Conservation (phyloP, 2,888 invertebrate species). For the Stenoptilia bipunctidactyla region DNA sequence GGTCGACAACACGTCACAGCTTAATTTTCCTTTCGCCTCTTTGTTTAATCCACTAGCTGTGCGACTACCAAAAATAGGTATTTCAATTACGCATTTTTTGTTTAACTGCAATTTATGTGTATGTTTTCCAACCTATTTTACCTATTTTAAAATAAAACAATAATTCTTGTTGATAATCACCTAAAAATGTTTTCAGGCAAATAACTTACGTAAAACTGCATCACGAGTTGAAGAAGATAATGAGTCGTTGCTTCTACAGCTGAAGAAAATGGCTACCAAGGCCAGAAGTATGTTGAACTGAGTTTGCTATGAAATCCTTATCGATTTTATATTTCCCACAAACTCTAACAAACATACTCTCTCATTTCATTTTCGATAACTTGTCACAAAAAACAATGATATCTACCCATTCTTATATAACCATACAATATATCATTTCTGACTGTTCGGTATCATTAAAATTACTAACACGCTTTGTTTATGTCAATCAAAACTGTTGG, state of each 20-base stretch:
- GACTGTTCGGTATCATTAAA: slow-evolving; percentile 27
- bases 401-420: slow-evolving; percentile 14
- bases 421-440: slow-evolving; percentile 20
- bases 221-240: slow-evolving; percentile 96
- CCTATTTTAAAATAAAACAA: slow-evolving; percentile 4
- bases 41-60: slow-evolving; percentile 61
- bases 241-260: slow-evolving; percentile 93
- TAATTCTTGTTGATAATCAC: slow-evolving; percentile 26
- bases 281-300: slow-evolving; percentile 79
- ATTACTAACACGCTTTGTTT: slow-evolving; percentile 51
- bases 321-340: slow-evolving; percentile 31
- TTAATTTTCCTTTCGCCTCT: slow-evolving; percentile 49
- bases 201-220: slow-evolving; percentile 89
- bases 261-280: slow-evolving; percentile 95
- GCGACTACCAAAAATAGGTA: slow-evolving; percentile 64
- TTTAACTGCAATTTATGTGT: background rate
- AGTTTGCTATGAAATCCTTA: slow-evolving; percentile 39
- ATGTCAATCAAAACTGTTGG: slow-evolving; percentile 37
- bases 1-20: slow-evolving; percentile 27
- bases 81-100: slow-evolving; percentile 21
- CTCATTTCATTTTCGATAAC: slow-evolving; percentile 8
- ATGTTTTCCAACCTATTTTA: background rate
- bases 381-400: slow-evolving; percentile 2
- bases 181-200: slow-evolving; percentile 78
- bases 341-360: slow-evolving; percentile 13